Conservation (phyloP, 2,113 vertebrate species). For the Sigmodon hispidus region DNA sequence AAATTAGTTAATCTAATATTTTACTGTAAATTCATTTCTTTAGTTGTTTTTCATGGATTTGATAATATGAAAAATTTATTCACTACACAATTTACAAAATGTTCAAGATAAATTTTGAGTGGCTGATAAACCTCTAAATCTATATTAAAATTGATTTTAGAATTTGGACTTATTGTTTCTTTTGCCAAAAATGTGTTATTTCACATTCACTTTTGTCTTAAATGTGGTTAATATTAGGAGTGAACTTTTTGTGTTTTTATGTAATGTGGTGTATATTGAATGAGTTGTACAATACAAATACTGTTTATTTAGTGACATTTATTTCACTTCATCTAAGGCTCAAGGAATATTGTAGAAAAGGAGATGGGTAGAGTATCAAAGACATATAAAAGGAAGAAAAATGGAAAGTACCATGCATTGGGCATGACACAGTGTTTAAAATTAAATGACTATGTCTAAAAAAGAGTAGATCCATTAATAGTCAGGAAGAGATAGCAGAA, state of each 20-base stretch:
- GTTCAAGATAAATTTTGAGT: background rate
- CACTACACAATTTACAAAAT: conserved; percentile 16
- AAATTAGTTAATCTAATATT: conserved; percentile 18
- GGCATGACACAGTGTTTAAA: too few species aligned
- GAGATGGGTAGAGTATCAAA: background rate
- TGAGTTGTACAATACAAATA: background rate
- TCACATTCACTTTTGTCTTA: background rate
- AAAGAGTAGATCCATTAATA: too few species aligned
- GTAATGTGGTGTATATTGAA: background rate
- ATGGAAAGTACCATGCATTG: background rate
- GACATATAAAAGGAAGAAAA: background rate
- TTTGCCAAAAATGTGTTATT: background rate
- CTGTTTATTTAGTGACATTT: background rate
- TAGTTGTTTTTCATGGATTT: background rate
- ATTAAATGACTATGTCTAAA: too few species aligned
- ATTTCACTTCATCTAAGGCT: background rate
- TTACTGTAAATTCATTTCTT: background rate
- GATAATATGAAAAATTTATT: background rate
- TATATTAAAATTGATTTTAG: background rate
- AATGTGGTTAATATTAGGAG: background rate
- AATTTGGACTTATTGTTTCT: background rate
- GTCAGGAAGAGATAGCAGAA: too few species aligned
- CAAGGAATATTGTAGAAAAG: background rate
- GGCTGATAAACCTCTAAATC: background rate
- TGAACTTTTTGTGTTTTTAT: background rate